Conservation (phyloP, 2,797 vertebrate species). For the Falco novaeseelandiae region DNA sequence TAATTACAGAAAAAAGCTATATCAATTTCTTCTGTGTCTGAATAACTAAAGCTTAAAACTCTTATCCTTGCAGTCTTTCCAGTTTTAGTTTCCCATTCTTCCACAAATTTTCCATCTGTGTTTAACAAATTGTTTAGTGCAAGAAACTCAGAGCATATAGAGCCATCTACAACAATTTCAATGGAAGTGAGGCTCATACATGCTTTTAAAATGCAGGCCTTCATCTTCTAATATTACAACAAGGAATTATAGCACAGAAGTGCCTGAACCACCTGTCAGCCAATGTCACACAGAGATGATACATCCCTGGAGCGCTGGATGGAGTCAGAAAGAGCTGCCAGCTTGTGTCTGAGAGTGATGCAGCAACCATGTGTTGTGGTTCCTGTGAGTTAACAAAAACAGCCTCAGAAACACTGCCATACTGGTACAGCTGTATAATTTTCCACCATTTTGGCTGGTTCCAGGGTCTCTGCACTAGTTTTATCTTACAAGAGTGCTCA, state of each 20-base stretch:
- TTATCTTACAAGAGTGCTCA: background rate
- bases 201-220: background rate
- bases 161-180: background rate
- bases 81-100: background rate
- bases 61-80: background rate
- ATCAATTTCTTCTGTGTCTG: background rate
- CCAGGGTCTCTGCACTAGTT: background rate
- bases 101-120: background rate
- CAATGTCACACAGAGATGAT: background rate
- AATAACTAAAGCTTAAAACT: background rate
- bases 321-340: background rate
- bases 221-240: background rate
- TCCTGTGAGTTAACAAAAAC: background rate
- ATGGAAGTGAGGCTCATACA: background rate
- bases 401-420: background rate
- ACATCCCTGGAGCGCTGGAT: rapidly evolving
- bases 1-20: background rate
- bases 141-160: background rate
- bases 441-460: background rate
- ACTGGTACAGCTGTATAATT: background rate
- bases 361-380: background rate
- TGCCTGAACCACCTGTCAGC: background rate
- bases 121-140: background rate
- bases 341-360: background rate
- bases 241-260: background rate